phyloP scores from a whole-genome alignment of 1,140 invertebrate species.

The Philopotamus ludificatus region DNA sequence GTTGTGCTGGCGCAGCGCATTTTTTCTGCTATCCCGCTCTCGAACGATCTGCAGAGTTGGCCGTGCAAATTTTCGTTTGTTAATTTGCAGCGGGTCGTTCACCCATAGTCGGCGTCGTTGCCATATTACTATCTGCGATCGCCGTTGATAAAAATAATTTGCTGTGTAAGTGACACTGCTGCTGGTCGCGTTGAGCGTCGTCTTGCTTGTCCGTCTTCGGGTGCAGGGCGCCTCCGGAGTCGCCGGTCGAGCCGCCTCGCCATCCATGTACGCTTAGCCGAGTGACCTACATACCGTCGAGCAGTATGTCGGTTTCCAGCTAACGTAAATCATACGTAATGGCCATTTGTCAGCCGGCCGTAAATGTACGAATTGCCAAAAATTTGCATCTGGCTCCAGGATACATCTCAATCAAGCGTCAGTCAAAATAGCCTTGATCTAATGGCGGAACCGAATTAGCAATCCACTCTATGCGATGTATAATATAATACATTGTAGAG shows the following conservation, averaged over 20 bases:
- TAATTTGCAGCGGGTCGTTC: slow-evolving; percentile 42
- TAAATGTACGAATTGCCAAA: too few relatives aligned
- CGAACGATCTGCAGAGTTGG: slow-evolving; percentile 26
- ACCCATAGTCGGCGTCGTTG: slow-evolving; percentile 43
- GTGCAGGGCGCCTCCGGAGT: not conserved
- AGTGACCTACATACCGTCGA: not conserved
- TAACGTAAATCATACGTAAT: too few relatives aligned
- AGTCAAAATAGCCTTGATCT: too few relatives aligned
- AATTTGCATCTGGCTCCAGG: too few relatives aligned
- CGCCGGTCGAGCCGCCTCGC: not conserved
- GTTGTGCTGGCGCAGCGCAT: slow-evolving; percentile 34
- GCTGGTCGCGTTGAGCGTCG: not conserved
- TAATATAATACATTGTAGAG: too few relatives aligned
- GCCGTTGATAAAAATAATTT: slow-evolving; percentile 42
- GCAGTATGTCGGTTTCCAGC: not conserved
- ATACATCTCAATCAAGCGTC: too few relatives aligned
- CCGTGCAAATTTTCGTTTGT: slow-evolving; percentile 38
- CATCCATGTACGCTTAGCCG: not conserved
- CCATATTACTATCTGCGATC: slow-evolving; percentile 33
- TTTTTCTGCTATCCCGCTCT: slow-evolving; percentile 12
- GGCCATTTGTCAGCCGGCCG: too few relatives aligned
- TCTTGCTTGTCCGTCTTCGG: not conserved
- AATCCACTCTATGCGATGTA: too few relatives aligned
- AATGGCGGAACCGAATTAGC: too few relatives aligned
- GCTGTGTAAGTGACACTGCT: slow-evolving; percentile 38